Evolutionary conservation across 2,888 invertebrate genomes (phyloP), one percentile per base, ranked within the genome.

Genomic region (Microplitis deprimator): DNA sequence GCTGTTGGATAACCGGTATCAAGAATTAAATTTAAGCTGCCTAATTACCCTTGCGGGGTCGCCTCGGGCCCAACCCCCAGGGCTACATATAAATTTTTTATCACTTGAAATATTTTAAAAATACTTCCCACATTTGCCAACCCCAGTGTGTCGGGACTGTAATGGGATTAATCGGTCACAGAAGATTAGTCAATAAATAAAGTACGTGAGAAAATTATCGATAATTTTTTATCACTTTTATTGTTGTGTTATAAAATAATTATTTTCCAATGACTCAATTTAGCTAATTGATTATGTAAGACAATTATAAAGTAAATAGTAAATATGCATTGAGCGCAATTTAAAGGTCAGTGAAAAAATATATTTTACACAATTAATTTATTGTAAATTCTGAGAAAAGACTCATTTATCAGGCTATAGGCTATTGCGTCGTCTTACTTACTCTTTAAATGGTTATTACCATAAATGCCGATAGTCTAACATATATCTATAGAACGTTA

Each of bases 1-100:
- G 59, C 73, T 77, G 82, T 83, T 85, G 83, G 78, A 85, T 87
- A 86, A 87, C 85, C 82, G 81, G 85, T 81, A 83, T 83, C 79
- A 77, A 82, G 81, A 78, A 60, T 81, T 85, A 84, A 86, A 85
- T 82, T 81, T 73, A 13, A 81, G 80, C 78, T 65, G 10, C 10
- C 29, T 78, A 79, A 80, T 79, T 79, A 80, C 38, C 62, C 79
- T 82, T 80, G 60, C 77, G 80, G 82, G 83, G 83, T 79, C 81
- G 77, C 81, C 83, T 81, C 72, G 79, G 77, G 83, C 82, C 79
- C 79, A 76, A 68, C 71, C 79, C 79, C 16, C 72, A 10, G 65
- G 67, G 76, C 59, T n/a, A 77, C 65, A 6, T 29, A 13, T 5
- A 29, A n/a, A 7, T 38, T 69, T 67, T 70, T 39, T 65, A 62